phyloP scores from a whole-genome alignment of 2,888 invertebrate species.

The Allygus modestus region DNA sequence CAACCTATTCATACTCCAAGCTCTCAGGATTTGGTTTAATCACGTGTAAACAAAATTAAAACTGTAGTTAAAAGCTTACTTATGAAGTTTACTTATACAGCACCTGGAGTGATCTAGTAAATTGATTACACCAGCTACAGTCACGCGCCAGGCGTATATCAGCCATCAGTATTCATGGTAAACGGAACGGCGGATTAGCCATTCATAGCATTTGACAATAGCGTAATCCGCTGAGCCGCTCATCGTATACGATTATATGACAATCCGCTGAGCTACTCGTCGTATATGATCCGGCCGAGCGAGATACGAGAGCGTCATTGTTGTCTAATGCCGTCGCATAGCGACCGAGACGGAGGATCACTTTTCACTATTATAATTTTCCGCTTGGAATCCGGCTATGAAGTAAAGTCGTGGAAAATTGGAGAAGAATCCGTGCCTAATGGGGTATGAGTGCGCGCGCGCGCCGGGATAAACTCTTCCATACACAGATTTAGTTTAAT shows the following conservation, averaged over 20 bases:
- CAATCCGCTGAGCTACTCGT: not conserved
- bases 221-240: not conserved
- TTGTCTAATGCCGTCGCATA: constrained; percentile 29
- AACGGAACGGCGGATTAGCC: constrained; percentile 6
- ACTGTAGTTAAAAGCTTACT: too few species aligned
- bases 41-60: too few species aligned
- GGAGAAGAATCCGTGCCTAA: constrained; percentile 53
- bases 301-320: constrained; percentile 6
- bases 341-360: constrained; percentile 36
- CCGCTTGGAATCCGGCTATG: constrained; percentile 46
- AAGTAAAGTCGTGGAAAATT: constrained; percentile 53
- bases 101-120: too few species aligned
- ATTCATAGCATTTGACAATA: constrained; percentile 19
- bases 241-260: constrained; percentile 15
- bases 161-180: constrained; percentile 43
- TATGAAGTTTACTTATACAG: too few species aligned
- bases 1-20: too few species aligned
- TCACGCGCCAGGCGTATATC: not conserved
- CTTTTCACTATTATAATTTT: constrained; percentile 57
- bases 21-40: too few species aligned
- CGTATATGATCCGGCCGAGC: constrained; percentile 2
- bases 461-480: constrained; percentile 1
- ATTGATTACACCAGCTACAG: not conserved
- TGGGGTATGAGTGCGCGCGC: constrained; percentile 34
- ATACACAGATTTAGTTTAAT: constrained; percentile 21